phyloP scores from a whole-genome alignment of 2,888 invertebrate species.

The Portevinia maculata region DNA sequence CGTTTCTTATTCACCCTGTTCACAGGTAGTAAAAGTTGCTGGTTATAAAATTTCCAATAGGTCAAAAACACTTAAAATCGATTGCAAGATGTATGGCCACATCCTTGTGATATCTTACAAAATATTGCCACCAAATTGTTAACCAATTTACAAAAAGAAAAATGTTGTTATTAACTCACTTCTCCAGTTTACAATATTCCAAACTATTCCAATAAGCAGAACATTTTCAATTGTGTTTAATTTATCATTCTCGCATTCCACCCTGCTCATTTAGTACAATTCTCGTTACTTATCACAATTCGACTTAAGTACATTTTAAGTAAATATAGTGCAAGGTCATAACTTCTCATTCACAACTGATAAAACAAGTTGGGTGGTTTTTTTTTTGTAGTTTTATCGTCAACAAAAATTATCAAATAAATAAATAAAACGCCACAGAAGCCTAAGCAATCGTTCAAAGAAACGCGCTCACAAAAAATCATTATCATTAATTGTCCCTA shows the following conservation, averaged over 20 bases:
- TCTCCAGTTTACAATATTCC: too few species aligned
- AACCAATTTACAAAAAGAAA: too few species aligned
- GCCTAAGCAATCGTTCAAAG: conserved; percentile 24
- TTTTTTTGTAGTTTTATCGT: conserved; percentile 16
- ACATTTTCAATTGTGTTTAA: not conserved
- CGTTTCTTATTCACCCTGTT: too few species aligned
- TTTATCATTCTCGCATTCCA: conserved; percentile 23
- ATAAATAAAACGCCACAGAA: conserved; percentile 27
- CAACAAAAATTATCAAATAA: conserved; percentile 2
- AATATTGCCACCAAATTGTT: not conserved
- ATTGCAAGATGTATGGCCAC: too few species aligned
- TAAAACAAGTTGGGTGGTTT: conserved; percentile 36
- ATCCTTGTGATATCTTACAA: too few species aligned
- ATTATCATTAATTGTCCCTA: conserved; percentile 11
- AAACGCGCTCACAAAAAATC: conserved; percentile 22
- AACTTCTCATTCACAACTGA: conserved; percentile 31
- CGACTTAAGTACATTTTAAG: conserved; percentile 23
- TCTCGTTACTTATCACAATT: conserved; percentile 47
- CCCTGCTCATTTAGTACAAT: not conserved
- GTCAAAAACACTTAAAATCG: too few species aligned
- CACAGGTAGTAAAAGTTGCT: too few species aligned
- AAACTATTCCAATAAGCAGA: too few species aligned
- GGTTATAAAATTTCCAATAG: too few species aligned
- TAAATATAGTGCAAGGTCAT: conserved; percentile 60
- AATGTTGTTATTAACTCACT: too few species aligned